Evolutionary conservation across 2,797 vertebrate species (phyloP), one percentile per base, ranked within the genome.

Genomic region (Megaceryle alcyon): DNA sequence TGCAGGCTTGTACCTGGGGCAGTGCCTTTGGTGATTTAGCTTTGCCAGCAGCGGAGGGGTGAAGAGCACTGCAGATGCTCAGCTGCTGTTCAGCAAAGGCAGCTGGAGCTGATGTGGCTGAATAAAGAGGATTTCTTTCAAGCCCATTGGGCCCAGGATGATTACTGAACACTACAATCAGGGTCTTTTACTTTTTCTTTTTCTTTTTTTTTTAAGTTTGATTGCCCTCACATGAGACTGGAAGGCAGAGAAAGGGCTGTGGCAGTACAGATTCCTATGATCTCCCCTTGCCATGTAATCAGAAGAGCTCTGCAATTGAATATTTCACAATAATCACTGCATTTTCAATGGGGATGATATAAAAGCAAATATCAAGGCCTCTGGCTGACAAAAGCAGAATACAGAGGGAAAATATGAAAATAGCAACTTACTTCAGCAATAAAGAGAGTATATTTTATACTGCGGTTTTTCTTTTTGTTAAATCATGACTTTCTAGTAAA

Each of bases 401-500:
- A 97, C 94, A 96, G 95, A 97, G 68, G 91, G 91, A 96, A 97
- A 97, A 95, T 96, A 90, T 95, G 95, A 97, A 97, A 97, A 98
- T 95, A 98, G 95, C 92, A 95, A 97, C 97, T 97, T 96, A 96
- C 93, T 97, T 97, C 93, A 96, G 94, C 97, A 97, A 94, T 96
- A 96, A 96, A 96, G 93, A 94, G 68, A 95, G 92, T 95, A 93
- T 96, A 96, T 97, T 97, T 97, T 97, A 97, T 97, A 95, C 90
- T 92, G 87, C 73, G 92, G 75, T 48, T 82, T 97, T 97, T 96
- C 96, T 95, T 91, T 97, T 97, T 97, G 95, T 98, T 97, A 98
- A 98, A 98, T 97, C 97, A 96, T 97, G 95, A 95, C 96, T 98
- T 98, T 98, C 97, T 98, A 96, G 97, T 97, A 98, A 98, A 98